These are phyloP conservation scores for Lepus timidus DNA, from an alignment of 2,113 vertebrate species.

Conservation along the genomic window DNA sequence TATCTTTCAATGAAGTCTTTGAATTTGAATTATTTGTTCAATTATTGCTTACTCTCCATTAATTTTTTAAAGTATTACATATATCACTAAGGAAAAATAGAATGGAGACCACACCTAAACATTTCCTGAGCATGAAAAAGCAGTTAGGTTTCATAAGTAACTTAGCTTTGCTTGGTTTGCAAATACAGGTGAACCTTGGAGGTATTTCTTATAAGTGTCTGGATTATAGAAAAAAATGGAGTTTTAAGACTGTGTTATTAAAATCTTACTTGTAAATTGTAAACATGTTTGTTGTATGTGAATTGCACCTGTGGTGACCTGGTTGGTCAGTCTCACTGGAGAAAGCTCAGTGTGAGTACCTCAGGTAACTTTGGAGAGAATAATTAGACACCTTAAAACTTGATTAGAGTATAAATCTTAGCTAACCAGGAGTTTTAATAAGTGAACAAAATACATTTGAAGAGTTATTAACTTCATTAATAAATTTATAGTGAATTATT, in stretches of 20 bases:
- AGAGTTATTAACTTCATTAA: no score
- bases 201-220: neutral
- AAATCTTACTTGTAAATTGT: neutral
- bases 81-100: neutral
- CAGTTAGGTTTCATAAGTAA: neutral
- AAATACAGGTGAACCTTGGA: neutral
- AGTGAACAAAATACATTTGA: no score
- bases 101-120: neutral
- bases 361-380: neutral
- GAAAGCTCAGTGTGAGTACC: neutral
- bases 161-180: neutral
- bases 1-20: neutral
- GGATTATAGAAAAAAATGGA: neutral
- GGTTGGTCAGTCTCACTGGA: neutral
- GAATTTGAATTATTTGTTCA: neutral
- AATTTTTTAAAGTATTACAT: neutral
- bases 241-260: neutral
- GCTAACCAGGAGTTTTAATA: no score
- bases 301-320: neutral
- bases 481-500: no score
- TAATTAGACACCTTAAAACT: no score
- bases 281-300: neutral
- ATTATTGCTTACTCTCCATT: neutral
- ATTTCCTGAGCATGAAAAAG: neutral
- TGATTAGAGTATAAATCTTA: no score